Evolutionary conservation across 1,140 invertebrate genomes (phyloP).

Genomic region (Drosophila nebulosa): DNA sequence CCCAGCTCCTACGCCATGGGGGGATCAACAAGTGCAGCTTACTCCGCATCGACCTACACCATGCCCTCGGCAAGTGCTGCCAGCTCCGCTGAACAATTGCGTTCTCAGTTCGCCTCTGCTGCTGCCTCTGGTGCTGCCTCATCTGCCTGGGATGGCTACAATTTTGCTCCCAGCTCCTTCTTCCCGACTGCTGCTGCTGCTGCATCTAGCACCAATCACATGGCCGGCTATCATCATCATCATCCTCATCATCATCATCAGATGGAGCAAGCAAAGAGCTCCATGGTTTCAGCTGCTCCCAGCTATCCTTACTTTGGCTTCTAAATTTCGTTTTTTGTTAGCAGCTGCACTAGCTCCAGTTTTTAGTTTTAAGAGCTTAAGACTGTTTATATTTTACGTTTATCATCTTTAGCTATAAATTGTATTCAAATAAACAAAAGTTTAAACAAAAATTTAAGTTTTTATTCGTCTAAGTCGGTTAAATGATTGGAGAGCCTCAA

Average conservation of each 20-base stretch:
- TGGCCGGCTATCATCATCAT: slow-evolving; percentile 57
- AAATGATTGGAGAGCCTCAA: too few species aligned
- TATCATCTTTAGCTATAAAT: neutral
- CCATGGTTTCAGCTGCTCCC: slow-evolving; percentile 47
- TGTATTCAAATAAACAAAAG: slow-evolving; percentile 36
- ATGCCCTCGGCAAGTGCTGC: slow-evolving; percentile 46
- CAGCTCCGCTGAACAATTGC: slow-evolving; percentile 69
- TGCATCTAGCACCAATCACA: slow-evolving; percentile 43
- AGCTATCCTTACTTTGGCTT: slow-evolving; percentile 74
- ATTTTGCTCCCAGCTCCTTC: slow-evolving; percentile 67
- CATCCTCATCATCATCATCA: slow-evolving; percentile 17
- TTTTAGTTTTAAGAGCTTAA: slow-evolving; percentile 35
- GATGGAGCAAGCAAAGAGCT: slow-evolving; percentile 47
- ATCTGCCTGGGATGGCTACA: slow-evolving; percentile 75
- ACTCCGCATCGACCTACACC: slow-evolving; percentile 35
- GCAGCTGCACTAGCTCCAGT: slow-evolving; percentile 16
- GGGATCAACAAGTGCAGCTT: slow-evolving; percentile 15
- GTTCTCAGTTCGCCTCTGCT: slow-evolving; percentile 72
- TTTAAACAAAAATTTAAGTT: neutral
- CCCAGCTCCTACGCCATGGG: slow-evolving; percentile 29
- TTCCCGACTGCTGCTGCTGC: slow-evolving; percentile 52
- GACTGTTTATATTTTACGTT: slow-evolving; percentile 58
- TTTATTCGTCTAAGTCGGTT: neutral
- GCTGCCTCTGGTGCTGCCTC: slow-evolving; percentile 62
- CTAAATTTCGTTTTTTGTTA: slow-evolving; percentile 10